Evolutionary conservation across 2,113 vertebrate species (phyloP).

Genomic region (Semnornis frantzii): DNA sequence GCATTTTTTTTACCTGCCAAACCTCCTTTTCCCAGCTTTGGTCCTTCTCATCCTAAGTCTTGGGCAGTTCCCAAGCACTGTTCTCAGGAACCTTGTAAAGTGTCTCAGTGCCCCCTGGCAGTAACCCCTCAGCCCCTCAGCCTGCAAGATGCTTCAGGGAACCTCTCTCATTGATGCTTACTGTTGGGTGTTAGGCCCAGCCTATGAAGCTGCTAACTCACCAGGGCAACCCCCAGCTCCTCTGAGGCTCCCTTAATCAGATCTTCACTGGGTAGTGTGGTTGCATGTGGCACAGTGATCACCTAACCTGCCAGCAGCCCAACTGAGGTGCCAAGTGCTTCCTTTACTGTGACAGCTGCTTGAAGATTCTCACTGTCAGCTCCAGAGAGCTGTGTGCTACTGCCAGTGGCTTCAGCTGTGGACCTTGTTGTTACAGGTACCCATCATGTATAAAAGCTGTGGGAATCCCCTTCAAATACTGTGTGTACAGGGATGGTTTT

Average conservation of each 20-base stretch:
- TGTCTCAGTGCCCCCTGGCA: not conserved
- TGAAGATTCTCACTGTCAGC: fast-evolving
- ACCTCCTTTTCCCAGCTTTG: not conserved
- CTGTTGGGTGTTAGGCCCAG: fast-evolving
- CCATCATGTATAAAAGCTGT: not conserved
- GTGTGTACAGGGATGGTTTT: not conserved
- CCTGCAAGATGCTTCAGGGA: not conserved
- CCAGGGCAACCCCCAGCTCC: not conserved
- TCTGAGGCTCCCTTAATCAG: too few species aligned
- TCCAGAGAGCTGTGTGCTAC: not conserved
- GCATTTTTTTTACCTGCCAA: not conserved
- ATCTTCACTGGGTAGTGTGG: not conserved
- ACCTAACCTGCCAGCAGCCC: fast-evolving
- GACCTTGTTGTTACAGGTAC: not conserved
- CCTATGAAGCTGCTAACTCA: fast-evolving
- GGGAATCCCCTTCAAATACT: not conserved
- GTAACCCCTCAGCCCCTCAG: not conserved
- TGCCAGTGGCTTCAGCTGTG: not conserved
- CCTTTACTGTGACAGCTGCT: not conserved
- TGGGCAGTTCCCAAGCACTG: not conserved
- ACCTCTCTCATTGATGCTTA: fast-evolving
- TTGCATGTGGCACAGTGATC: fast-evolving
- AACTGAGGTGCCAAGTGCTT: fast-evolving
- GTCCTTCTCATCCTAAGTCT: not conserved
- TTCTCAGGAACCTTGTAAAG: not conserved